Conservation (phyloP, 2,888 invertebrate species). For the Gandaritis pyraliata region DNA sequence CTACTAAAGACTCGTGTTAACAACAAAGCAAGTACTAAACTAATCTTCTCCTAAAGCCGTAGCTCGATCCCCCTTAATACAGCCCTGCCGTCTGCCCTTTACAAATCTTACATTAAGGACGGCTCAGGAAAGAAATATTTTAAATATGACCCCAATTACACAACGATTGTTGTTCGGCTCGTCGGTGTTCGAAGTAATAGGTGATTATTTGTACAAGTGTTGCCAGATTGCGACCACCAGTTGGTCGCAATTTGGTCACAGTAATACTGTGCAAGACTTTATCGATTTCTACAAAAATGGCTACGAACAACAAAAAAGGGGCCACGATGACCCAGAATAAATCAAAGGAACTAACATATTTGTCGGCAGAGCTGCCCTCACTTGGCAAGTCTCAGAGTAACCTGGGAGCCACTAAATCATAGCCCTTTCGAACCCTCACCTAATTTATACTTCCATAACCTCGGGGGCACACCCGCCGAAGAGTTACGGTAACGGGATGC, state of each 20-base stretch:
- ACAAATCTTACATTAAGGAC: conserved; percentile 24
- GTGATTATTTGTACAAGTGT: no score
- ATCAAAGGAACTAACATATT: conserved; percentile 26
- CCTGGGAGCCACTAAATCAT: conserved; percentile 31
- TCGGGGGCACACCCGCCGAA: conserved; percentile 15
- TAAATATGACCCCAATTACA: not conserved
- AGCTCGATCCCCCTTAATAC: not conserved
- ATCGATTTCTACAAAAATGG: no score
- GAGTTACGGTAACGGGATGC: conserved; percentile 31
- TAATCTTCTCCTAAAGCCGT: not conserved
- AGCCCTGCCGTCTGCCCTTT: conserved; percentile 1
- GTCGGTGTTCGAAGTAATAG: not conserved
- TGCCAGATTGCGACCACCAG: no score
- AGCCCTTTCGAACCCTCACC: conserved; percentile 31
- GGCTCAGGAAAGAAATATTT: conserved; percentile 9
- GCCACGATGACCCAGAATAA: conserved; percentile 10
- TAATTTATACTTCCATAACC: conserved; percentile 35
- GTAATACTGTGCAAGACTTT: no score
- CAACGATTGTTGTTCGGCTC: not conserved
- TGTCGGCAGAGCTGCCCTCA: conserved; percentile 20
- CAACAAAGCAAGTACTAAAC: conserved; percentile 1
- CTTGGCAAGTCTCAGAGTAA: conserved; percentile 29
- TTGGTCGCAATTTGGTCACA: no score
- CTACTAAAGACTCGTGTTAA: conserved; percentile 2
- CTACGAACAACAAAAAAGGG: no score